phyloP scores from a whole-genome alignment of 1,140 invertebrate species.

The Drosophila tsacasi region DNA sequence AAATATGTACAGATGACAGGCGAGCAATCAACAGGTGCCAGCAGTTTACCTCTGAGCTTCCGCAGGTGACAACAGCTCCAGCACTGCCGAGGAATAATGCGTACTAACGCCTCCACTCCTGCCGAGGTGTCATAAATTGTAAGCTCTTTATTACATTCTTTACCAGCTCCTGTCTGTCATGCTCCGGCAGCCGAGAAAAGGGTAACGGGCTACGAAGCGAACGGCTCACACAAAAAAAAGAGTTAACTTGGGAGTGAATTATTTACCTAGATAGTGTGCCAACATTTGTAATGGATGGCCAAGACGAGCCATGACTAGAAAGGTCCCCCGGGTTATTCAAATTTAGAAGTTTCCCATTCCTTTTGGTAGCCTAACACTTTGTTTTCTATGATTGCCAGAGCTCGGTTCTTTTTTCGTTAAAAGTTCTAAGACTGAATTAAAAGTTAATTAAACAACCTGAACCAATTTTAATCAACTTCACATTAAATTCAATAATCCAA shows the following conservation, averaged over 20 bases:
- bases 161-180: conserved; percentile 45
- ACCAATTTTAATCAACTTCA: too few relatives aligned
- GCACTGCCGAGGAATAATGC: neutral
- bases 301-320: neutral
- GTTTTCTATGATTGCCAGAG: neutral
- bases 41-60: conserved; percentile 25
- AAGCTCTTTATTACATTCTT: conserved; percentile 60
- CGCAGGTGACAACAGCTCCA: conserved; percentile 15
- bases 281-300: conserved; percentile 38
- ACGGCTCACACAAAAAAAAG: conserved; percentile 15
- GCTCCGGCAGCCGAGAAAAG: conserved; percentile 20
- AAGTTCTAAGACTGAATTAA: neutral
- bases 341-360: neutral
- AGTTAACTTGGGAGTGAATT: conserved; percentile 44
- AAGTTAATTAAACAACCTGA: too few relatives aligned
- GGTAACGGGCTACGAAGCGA: conserved; percentile 10
- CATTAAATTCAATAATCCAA: too few relatives aligned
- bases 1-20: conserved; percentile 51
- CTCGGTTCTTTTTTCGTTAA: neutral
- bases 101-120: conserved; percentile 7
- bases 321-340: conserved; percentile 5
- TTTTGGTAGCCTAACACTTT: neutral
- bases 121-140: conserved; percentile 52
- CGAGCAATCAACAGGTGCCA: conserved; percentile 53
- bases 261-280: conserved; percentile 58